Evolutionary conservation across 2,797 vertebrate species (phyloP).

Genomic region (Falco rusticolus): DNA sequence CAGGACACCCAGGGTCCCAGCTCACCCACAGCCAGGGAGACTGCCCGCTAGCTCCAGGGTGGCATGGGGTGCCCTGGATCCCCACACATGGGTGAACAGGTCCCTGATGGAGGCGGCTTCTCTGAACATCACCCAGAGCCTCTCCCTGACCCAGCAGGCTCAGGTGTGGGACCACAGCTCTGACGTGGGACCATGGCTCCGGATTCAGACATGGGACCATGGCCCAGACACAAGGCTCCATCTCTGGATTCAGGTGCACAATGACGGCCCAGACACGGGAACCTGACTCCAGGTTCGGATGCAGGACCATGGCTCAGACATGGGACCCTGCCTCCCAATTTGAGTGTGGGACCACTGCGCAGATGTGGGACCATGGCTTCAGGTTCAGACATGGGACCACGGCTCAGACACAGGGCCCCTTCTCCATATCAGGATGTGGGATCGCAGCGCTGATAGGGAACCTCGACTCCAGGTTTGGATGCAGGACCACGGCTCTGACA

Average conservation of each 20-base stretch:
- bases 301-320: too few relatives aligned
- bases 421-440: too few relatives aligned
- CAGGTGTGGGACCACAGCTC: fast-evolving
- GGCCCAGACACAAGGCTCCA: not conserved
- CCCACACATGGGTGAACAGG: fast-evolving
- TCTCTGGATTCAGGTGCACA: too few relatives aligned
- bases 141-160: not conserved
- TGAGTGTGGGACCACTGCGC: fast-evolving
- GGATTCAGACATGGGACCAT: too few relatives aligned
- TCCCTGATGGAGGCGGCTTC: not conserved
- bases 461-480: not conserved
- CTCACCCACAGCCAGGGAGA: not conserved
- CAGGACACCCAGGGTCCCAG: not conserved
- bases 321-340: not conserved
- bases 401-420: not conserved
- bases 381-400: fast-evolving
- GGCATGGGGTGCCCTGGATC: not conserved
- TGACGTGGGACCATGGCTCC: fast-evolving
- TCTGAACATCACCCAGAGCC: not conserved
- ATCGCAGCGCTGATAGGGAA: fast-evolving
- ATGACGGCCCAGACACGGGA: fast-evolving
- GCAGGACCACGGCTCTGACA: not conserved
- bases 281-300: fast-evolving
- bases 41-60: fast-evolving
- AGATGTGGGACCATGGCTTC: fast-evolving